Conservation (phyloP, 2,797 vertebrate species). For the Lindbergichthys nudifrons region DNA sequence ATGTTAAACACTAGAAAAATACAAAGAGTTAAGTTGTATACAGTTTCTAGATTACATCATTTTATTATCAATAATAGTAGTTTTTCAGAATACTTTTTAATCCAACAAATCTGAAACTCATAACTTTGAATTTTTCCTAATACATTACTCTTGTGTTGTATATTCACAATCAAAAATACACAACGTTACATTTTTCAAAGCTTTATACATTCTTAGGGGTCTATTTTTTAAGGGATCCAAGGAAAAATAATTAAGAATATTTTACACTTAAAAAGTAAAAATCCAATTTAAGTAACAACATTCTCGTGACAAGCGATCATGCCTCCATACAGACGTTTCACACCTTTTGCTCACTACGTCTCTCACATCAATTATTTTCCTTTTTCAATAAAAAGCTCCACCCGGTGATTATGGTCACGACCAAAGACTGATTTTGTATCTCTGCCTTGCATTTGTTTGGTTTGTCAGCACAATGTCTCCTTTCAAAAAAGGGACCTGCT, state of each 20-base stretch:
- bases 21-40: neutral
- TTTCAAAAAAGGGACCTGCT: constrained; percentile 74
- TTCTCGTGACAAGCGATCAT: constrained; percentile 18
- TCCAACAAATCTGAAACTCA: too few relatives aligned
- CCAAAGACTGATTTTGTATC: constrained; percentile 71
- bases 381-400: constrained; percentile 62
- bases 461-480: constrained; percentile 79
- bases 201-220: too few relatives aligned
- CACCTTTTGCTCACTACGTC: constrained; percentile 48
- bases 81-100: too few relatives aligned
- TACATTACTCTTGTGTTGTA: too few relatives aligned
- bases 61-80: too few relatives aligned
- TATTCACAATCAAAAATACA: too few relatives aligned
- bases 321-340: constrained; percentile 28
- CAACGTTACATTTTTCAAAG: too few relatives aligned
- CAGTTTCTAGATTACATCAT: too few relatives aligned
- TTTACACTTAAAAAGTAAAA: constrained; percentile 15
- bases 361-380: constrained; percentile 60
- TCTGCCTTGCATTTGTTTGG: constrained; percentile 78
- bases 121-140: too few relatives aligned
- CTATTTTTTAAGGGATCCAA: too few relatives aligned
- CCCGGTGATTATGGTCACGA: constrained; percentile 56
- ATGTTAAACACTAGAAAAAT: constrained; percentile 21
- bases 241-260: too few relatives aligned
- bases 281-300: constrained; percentile 24